Evolutionary conservation across 2,113 vertebrate genomes (phyloP).

Genomic region (Nanger granti): DNA sequence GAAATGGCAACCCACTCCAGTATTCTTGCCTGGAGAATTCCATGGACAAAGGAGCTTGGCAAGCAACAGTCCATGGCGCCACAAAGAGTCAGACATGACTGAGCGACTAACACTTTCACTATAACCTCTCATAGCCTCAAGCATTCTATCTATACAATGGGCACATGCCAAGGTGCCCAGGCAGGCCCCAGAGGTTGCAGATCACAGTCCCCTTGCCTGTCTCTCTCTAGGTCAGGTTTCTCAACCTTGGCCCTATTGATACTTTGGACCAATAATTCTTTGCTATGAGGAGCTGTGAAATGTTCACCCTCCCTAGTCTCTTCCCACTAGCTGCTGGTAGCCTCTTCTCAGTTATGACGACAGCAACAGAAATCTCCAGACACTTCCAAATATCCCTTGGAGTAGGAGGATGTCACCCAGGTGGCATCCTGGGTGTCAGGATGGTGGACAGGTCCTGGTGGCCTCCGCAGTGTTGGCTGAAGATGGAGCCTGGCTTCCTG

Average conservation of each 20-base stretch:
- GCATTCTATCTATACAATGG: background rate
- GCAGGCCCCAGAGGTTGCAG: background rate
- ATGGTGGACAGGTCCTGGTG: background rate
- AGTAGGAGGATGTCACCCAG: background rate
- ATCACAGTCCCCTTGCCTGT: no score
- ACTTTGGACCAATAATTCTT: background rate
- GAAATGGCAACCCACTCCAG: background rate
- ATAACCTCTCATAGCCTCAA: background rate
- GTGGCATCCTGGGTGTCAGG: no score
- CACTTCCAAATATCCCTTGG: background rate
- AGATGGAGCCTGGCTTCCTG: background rate
- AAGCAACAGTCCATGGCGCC: background rate
- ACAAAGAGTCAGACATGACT: background rate
- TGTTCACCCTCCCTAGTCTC: background rate
- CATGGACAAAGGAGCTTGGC: background rate
- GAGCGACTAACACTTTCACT: background rate
- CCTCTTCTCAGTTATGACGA: background rate
- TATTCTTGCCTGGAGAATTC: background rate
- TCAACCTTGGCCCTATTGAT: background rate
- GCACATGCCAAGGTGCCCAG: background rate
- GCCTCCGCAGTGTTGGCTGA: background rate
- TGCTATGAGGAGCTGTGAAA: background rate
- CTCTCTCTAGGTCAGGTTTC: background rate
- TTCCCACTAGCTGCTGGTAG: background rate
- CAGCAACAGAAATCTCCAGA: background rate